Percentiles rank a stretch among this genome's conserved stretches.
These are phyloP conservation scores for Ageneiosus marmoratus DNA, from an alignment of 2,113 vertebrate species.

Conservation along the genomic window DNA sequence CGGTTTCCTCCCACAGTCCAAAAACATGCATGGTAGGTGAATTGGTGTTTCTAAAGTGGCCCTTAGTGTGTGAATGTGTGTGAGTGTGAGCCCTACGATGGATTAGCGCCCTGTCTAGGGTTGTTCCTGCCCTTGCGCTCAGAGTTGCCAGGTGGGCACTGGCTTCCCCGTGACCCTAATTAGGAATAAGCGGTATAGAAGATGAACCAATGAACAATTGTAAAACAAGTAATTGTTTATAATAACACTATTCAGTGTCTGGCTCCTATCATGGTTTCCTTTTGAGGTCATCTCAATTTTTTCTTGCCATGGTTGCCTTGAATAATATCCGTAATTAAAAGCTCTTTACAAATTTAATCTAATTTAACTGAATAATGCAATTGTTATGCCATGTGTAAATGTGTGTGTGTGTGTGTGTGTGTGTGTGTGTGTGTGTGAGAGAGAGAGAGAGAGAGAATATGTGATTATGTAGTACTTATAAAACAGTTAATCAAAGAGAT, in stretches of 20 bases:
- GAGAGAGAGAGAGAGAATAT: neutral
- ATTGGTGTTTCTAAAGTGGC: too few relatives aligned
- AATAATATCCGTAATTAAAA: neutral
- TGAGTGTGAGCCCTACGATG: too few relatives aligned
- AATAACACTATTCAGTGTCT: neutral
- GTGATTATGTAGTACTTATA: constrained; percentile 15
- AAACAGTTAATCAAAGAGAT: constrained; percentile 29
- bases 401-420: constrained; percentile 10
- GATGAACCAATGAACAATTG: too few relatives aligned
- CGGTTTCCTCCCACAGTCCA: too few relatives aligned
- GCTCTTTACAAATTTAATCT: neutral
- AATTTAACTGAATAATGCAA: neutral
- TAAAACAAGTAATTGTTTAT: neutral
- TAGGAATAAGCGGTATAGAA: too few relatives aligned
- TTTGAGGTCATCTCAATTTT: neutral
- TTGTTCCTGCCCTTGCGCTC: too few relatives aligned
- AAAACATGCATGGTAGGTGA: too few relatives aligned
- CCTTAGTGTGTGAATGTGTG: too few relatives aligned
- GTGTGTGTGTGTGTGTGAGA: neutral
- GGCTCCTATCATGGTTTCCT: neutral
- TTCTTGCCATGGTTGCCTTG: neutral
- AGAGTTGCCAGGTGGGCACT: too few relatives aligned
- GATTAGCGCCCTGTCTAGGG: too few relatives aligned
- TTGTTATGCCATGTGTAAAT: neutral
- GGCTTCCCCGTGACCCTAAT: too few relatives aligned